Evolutionary conservation across 30 jellyfish, hydroid and myxozoan genomes (phyloP).

Genomic region (Mastigias papua): DNA sequence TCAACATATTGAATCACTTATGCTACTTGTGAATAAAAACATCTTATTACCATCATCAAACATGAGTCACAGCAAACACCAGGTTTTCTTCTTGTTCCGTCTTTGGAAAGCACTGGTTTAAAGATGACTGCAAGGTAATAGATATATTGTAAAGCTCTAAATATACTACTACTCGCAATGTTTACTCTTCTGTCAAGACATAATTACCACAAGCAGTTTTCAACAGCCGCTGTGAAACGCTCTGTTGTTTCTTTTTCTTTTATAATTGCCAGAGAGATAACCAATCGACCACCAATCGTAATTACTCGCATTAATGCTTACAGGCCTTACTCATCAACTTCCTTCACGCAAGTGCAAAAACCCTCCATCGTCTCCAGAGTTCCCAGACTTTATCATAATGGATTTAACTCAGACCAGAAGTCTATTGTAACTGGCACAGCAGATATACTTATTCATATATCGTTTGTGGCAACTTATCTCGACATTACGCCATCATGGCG

Average conservation of each 20-base stretch:
- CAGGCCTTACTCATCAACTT: too few species aligned
- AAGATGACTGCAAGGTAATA: constrained; percentile 5
- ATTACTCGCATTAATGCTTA: too few species aligned
- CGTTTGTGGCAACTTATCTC: neutral
- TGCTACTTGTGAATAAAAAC: neutral
- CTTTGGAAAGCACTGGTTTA: neutral
- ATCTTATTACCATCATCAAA: neutral
- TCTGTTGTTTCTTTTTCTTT: neutral
- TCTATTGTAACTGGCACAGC: neutral
- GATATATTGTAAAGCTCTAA: neutral
- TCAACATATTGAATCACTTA: neutral
- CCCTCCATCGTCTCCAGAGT: too few species aligned
- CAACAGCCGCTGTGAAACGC: neutral
- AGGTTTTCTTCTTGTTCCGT: neutral
- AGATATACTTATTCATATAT: neutral
- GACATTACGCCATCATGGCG: too few species aligned
- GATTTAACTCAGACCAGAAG: neutral
- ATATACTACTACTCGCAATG: neutral
- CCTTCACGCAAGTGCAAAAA: too few species aligned
- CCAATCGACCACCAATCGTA: neutral
- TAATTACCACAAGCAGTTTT: neutral
- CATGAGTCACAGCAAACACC: neutral
- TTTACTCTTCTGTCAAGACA: neutral
- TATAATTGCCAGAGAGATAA: neutral
- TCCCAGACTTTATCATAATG: too few species aligned